Base-by-base conservation (phyloP, 2,888 invertebrate genomes). In the Mellilla xanthometata region DNA sequence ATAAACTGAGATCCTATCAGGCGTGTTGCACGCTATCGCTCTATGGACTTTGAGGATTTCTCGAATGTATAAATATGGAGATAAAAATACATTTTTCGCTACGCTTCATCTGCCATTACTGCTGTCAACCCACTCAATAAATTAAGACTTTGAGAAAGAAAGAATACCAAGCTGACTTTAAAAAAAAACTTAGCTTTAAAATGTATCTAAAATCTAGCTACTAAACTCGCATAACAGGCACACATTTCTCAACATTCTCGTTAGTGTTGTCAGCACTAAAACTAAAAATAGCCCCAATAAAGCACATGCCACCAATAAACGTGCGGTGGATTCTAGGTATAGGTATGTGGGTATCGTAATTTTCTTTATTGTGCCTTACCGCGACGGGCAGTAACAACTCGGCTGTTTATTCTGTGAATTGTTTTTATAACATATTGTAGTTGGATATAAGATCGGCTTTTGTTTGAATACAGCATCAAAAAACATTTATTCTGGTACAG, bases 1-100 rank as follows among this genome's bases (percentile, higher is more conserved):
- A 89, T 89, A 87, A 86, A 88, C 83, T 81, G 74, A 84, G 79
- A 80, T 87, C 76, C 82, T 85, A 88, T 85, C 85, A 83, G 76
- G 68, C 83, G 71, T 79, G 82, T 82, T 73, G 69, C 69, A n/a
- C n/a, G 76, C 75, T 76, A 82, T 81, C 76, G 79, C n/a, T 79
- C 71, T 69, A 68, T 68, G 73, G 76, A 77, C 78, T 84, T 72
- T 38, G 36, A 38, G 22, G 38, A 42, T 48, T 36, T 38, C 9
- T 32, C 11, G 28, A 13, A 5, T 2, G 7, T n/a, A 38, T 9
- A 28, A 39, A 38, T 19, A 33, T 28, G 38, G 23, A 19, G 2
- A 19, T 19, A 19, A 7, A 26, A n/a, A n/a, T 26, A 26, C 8
- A 26, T 9, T n/a, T n/a, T n/a, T n/a, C n/a, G n/a, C n/a, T n/a